phyloP scores from a whole-genome alignment of 2,797 vertebrate genomes.

The Ceyx erithaca region DNA sequence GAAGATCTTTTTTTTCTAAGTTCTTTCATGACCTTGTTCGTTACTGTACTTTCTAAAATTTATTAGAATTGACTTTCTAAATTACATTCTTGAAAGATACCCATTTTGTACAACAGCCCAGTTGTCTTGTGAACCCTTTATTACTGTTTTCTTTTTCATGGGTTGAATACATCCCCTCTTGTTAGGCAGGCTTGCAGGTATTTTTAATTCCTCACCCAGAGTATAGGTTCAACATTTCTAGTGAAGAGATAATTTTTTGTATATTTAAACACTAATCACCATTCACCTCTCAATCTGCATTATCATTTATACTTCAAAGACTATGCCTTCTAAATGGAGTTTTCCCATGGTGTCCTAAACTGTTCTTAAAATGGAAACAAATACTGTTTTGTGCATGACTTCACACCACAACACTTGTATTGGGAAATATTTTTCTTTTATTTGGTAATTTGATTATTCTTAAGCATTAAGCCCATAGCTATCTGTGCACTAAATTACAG shows the following conservation, averaged over 20 bases:
- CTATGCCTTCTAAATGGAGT: neutral
- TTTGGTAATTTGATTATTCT: neutral
- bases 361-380: neutral
- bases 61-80: neutral
- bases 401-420: neutral
- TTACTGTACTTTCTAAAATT: neutral
- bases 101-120: neutral
- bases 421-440: neutral
- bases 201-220: neutral
- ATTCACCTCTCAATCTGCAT: neutral
- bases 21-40: neutral
- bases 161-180: neutral
- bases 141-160: neutral
- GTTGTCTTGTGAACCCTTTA: neutral
- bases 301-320: neutral
- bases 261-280: neutral
- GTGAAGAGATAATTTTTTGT: neutral
- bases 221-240: neutral
- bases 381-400: neutral
- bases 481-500: neutral
- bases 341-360: neutral
- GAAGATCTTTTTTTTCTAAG: neutral
- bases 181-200: neutral
- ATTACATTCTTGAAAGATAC: neutral
- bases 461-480: neutral